Evolutionary conservation across 2,888 invertebrate species (phyloP).

Genomic region (Amiota mariae): DNA sequence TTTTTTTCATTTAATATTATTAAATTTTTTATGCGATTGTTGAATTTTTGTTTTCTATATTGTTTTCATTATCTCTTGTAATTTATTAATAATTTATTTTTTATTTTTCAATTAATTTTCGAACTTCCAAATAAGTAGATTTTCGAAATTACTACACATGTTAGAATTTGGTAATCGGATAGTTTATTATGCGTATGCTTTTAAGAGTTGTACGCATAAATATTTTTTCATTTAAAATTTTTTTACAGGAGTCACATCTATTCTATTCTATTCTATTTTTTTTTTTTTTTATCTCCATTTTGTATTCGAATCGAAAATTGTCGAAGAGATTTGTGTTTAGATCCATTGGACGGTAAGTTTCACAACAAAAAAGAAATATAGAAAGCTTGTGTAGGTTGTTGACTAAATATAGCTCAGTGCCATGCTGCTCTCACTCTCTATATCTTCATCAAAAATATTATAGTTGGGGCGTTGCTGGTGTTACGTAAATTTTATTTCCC

Average conservation of each 20-base stretch:
- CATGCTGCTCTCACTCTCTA: conserved; percentile 39
- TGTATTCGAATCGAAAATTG: not conserved
- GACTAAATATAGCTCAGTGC: conserved; percentile 64
- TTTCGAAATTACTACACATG: conserved; percentile 11
- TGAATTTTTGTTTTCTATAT: conserved; percentile 31
- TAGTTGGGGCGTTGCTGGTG: conserved; percentile 61
- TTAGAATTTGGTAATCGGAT: conserved; percentile 49
- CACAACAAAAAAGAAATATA: conserved; percentile 52
- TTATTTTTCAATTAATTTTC: conserved; percentile 34
- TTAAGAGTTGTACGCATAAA: not conserved
- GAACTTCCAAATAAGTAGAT: conserved; percentile 52
- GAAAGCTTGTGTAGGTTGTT: conserved; percentile 59
- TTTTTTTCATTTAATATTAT: not conserved
- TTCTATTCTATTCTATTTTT: not conserved
- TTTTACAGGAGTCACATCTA: not conserved
- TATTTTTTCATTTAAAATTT: not conserved
- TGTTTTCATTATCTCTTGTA: not conserved
- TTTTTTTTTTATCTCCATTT: too few species aligned
- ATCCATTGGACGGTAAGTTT: too few species aligned
- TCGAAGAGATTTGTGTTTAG: not conserved
- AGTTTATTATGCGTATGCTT: conserved; percentile 35
- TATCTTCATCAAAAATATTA: conserved; percentile 23
- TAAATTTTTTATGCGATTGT: conserved; percentile 26
- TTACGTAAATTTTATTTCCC: conserved; percentile 52
- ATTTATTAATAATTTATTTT: not conserved